phyloP scores from a whole-genome alignment of 2,797 vertebrate genomes.

The Cichlasoma orientale region DNA sequence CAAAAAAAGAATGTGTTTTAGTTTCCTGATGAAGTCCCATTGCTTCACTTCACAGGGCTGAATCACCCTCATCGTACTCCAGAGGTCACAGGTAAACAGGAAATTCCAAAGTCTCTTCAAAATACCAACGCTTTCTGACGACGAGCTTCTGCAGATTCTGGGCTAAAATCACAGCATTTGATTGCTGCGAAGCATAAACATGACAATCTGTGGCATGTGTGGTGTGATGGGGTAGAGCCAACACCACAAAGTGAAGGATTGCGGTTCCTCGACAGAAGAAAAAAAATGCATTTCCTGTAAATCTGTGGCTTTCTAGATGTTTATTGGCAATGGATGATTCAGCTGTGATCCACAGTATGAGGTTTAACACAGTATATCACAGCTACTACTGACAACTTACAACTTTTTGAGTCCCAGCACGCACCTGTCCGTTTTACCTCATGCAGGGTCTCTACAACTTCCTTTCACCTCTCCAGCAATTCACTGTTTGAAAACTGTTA shows the following conservation, averaged over 20 bases:
- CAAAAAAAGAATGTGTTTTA: background rate
- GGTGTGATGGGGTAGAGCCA: background rate
- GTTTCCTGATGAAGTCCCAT: background rate
- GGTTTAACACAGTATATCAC: conserved; percentile 11
- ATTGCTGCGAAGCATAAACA: background rate
- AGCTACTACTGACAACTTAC: background rate
- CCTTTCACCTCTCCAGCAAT: background rate
- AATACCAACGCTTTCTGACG: background rate
- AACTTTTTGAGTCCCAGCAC: background rate
- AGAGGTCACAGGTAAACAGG: conserved; percentile 3
- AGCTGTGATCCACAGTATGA: conserved; percentile 9
- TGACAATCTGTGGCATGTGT: background rate
- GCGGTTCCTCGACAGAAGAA: background rate
- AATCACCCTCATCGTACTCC: background rate
- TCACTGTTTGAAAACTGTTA: background rate
- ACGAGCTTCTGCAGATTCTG: background rate
- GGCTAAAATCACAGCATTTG: background rate
- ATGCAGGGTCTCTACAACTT: background rate
- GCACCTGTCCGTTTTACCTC: background rate
- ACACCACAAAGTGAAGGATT: background rate
- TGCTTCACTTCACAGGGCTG: background rate
- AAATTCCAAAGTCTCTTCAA: background rate
- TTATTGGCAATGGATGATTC: conserved; percentile 11
- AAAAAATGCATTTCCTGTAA: background rate
- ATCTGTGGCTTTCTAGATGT: conserved; percentile 8